These are phyloP conservation scores for Drosophila santomea DNA, from an alignment of 1,140 invertebrate species.

Conservation along the genomic window DNA sequence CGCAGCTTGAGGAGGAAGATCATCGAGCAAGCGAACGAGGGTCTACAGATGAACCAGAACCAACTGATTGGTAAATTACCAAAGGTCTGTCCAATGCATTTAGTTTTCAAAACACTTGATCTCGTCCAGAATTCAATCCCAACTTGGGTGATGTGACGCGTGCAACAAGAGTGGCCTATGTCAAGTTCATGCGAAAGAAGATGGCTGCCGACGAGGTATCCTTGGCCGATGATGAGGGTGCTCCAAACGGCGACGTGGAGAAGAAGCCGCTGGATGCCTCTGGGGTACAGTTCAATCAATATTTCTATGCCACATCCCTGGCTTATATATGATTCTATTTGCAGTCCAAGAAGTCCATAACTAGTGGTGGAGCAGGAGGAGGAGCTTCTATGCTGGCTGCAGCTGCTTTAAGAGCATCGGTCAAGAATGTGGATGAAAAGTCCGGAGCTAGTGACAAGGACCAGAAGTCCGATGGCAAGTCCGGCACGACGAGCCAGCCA, in stretches of 20 bases:
- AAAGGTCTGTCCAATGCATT: background rate
- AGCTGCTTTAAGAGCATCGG: constrained; percentile 60
- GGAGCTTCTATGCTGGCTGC: constrained; percentile 55
- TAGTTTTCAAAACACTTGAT: background rate
- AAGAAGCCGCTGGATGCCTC: constrained; percentile 48
- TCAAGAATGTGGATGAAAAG: constrained; percentile 69
- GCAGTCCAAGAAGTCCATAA: constrained; percentile 51
- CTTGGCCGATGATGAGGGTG: constrained; percentile 46
- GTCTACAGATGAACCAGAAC: constrained; percentile 74
- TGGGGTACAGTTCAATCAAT: constrained; percentile 29
- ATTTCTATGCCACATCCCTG: too few relatives aligned
- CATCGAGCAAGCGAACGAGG: constrained; percentile 87
- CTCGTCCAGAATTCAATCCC: constrained; percentile 91
- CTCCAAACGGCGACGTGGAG: constrained; percentile 16
- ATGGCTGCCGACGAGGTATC: constrained; percentile 78
- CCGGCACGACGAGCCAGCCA: background rate
- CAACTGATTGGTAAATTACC: constrained; percentile 85
- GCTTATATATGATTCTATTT: background rate
- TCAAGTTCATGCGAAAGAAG: constrained; percentile 92
- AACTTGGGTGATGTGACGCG: constrained; percentile 90
- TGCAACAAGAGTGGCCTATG: constrained; percentile 91
- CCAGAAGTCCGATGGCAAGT: constrained; percentile 37
- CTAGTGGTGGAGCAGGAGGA: constrained; percentile 5
- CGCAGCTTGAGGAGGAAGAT: constrained; percentile 89
- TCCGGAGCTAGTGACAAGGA: constrained; percentile 17